Base-by-base conservation (phyloP, 2,888 invertebrate genomes). In the Catocala nupta region DNA sequence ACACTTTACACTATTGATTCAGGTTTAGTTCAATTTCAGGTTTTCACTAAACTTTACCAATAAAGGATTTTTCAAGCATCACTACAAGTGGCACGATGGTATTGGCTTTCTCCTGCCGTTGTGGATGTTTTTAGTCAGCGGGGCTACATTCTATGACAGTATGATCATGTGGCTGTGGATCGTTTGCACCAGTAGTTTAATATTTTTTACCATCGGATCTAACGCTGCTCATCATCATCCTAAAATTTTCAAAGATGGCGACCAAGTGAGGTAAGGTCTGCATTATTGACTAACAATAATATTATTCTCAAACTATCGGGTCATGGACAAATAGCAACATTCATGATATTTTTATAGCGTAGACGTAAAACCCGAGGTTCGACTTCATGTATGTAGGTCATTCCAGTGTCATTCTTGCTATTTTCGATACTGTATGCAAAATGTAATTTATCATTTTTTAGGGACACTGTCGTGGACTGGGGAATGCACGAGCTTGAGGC, bases 211-310 rank as follows among this genome's bases (percentile, higher is more conserved):
- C 0, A 95, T 97, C 67, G 97, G 96, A 2, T 77, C 96, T 1
- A 97, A 96, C 81, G 97, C 97, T 5, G 97, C 96, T 0, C 98
- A 98, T 88, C 97, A 98, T 83, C 97, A 97, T 86, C 97, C 76
- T 4, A 45, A 70, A 6, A 73, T 76, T 4, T 96, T 96, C 80
- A 97, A 97, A 81, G 97, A 97, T 81, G 97, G 97, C 0, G 97
- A 98, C 85, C 88, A 95, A 73, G 91, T 95, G 48, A 95, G 95
- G 96, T 96, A 89, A 74, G 71, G 9, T 39, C 36, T 39, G 9
- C 36, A 39, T 39, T 39, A 39, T 39, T 8, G 6, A 39, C 8
- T 39, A 39, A 39, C 8, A 7, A 39, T 39, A 9, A 1, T 39
- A 9, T 25, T 3, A 25, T 4, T 25, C 4, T 25, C 25, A 25